phyloP scores from a whole-genome alignment of 1,140 invertebrate genomes.

The Zaprionus ghesquierei region DNA sequence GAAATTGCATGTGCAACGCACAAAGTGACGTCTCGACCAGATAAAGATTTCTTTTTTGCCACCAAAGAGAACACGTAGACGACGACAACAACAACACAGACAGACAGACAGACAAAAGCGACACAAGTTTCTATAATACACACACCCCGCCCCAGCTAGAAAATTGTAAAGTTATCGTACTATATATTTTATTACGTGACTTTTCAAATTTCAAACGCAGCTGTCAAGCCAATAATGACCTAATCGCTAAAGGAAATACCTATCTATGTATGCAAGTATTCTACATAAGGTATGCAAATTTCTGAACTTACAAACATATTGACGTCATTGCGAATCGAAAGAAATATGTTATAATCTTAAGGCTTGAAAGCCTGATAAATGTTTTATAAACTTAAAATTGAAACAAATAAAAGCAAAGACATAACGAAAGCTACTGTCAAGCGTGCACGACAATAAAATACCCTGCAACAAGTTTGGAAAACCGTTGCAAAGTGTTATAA shows the following conservation, averaged over 20 bases:
- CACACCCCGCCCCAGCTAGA: not conserved
- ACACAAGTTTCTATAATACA: not conserved
- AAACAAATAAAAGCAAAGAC: conserved; percentile 37
- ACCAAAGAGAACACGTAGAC: conserved; percentile 34
- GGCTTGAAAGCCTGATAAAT: conserved; percentile 4
- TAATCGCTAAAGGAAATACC: conserved; percentile 16
- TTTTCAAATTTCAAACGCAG: conserved; percentile 4
- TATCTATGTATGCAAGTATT: not conserved
- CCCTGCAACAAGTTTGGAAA: too few relatives aligned
- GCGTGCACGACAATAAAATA: too few relatives aligned
- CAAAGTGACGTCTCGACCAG: conserved; percentile 36
- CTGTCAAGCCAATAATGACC: conserved; percentile 1
- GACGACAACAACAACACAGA: too few relatives aligned
- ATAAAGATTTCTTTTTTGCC: conserved; percentile 38
- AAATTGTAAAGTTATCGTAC: not conserved
- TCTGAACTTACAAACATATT: not conserved
- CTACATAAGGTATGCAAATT: not conserved
- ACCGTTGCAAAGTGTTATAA: too few relatives aligned
- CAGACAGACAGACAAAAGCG: not conserved
- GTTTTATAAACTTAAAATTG: conserved; percentile 30
- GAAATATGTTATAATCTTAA: conserved; percentile 22
- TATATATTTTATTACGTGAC: conserved; percentile 45
- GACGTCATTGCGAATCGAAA: conserved; percentile 12
- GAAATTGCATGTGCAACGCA: conserved; percentile 44
- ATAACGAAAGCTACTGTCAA: too few relatives aligned